Conservation (phyloP, 1,140 invertebrate species). For the Drosophila pandora region DNA sequence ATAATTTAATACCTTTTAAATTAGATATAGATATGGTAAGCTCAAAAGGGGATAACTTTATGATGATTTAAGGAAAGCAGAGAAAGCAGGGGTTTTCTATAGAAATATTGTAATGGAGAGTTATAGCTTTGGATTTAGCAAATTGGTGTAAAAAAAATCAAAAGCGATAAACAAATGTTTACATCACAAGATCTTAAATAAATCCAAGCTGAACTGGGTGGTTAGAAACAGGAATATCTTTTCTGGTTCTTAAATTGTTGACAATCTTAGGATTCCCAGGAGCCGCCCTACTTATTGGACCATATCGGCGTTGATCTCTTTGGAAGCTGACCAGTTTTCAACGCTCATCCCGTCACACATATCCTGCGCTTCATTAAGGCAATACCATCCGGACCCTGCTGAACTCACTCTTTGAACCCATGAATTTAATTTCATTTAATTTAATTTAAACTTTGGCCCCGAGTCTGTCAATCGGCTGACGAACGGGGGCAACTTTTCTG, state of each 20-base stretch:
- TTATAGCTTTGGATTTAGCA: conserved; percentile 1
- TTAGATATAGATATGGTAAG: background rate
- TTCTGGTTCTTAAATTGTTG: background rate
- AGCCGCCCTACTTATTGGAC: conserved; percentile 11
- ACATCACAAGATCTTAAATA: background rate
- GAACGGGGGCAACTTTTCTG: conserved; percentile 39
- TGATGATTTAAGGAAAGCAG: background rate
- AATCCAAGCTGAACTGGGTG: background rate
- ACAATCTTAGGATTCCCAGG: conserved; percentile 12
- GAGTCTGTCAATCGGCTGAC: conserved; percentile 52
- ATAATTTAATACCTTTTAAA: conserved; percentile 14
- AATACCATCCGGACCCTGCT: conserved; percentile 8
- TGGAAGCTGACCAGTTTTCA: conserved; percentile 34
- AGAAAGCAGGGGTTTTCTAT: background rate
- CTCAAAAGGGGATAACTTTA: background rate
- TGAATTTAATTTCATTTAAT: conserved; percentile 73
- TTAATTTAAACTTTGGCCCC: conserved; percentile 78
- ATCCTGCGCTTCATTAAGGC: conserved; percentile 53
- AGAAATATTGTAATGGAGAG: too few relatives aligned
- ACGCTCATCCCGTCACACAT: conserved; percentile 50
- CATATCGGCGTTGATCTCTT: conserved; percentile 35
- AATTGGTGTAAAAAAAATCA: conserved; percentile 4
- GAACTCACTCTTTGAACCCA: conserved; percentile 57
- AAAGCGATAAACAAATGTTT: conserved; percentile 3
- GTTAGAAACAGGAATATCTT: conserved; percentile 5